Evolutionary conservation across 2,888 invertebrate genomes (phyloP).

Genomic region (Lasiommata megera): DNA sequence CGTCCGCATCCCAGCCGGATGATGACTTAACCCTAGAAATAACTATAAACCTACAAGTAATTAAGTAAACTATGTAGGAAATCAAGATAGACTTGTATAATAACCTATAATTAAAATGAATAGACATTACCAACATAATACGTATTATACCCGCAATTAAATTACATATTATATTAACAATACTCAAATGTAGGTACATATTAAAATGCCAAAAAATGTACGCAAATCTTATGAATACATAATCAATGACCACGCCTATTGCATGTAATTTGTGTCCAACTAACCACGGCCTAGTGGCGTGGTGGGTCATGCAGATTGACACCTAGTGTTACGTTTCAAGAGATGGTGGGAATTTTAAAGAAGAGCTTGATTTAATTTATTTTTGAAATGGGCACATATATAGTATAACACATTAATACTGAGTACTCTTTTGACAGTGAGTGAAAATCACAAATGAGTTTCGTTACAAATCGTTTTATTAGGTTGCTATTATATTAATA

Average conservation of each 20-base stretch:
- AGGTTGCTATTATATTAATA: no score
- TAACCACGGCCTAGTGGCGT: constrained; percentile 43
- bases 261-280: constrained; percentile 39
- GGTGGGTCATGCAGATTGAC: constrained; percentile 55
- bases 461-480: no score
- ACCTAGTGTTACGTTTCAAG: constrained; percentile 26
- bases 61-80: no score
- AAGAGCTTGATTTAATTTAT: neutral
- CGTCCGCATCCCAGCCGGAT: no score
- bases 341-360: neutral
- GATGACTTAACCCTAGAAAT: no score
- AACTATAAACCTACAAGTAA: no score
- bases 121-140: neutral
- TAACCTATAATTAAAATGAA: neutral
- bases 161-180: neutral
- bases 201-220: neutral
- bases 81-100: neutral
- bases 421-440: no score
- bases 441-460: no score
- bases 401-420: no score
- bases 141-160: neutral
- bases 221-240: constrained; percentile 15
- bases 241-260: constrained; percentile 38
- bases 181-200: neutral
- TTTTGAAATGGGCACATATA: no score